phyloP scores from a whole-genome alignment of 2,888 invertebrate genomes.

The Smittia sp. region DNA sequence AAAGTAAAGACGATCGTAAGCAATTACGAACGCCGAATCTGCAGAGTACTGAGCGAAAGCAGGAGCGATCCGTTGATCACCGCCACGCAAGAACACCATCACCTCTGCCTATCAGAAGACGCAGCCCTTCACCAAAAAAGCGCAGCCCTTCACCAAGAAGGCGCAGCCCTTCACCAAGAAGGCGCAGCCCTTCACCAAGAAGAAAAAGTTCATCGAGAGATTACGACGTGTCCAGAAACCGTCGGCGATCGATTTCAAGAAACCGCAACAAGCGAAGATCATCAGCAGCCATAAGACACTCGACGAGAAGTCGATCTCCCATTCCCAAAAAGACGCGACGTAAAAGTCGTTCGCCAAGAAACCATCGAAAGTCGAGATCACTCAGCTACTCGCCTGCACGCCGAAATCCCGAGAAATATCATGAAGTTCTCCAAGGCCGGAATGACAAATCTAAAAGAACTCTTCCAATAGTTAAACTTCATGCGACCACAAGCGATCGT shows the following conservation, averaged over 20 bases:
- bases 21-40: constrained; percentile 42
- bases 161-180: constrained; percentile 45
- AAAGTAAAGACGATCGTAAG: neutral
- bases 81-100: constrained; percentile 40
- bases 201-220: constrained; percentile 46
- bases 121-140: constrained; percentile 43
- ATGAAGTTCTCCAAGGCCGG: constrained; percentile 57
- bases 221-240: constrained; percentile 45
- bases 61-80: neutral
- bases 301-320: constrained; percentile 43
- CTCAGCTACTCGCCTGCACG: constrained; percentile 69
- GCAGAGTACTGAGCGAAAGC: neutral
- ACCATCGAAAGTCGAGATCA: constrained; percentile 50
- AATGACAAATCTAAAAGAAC: constrained; percentile 42
- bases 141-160: constrained; percentile 45
- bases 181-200: constrained; percentile 43
- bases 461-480: constrained; percentile 59
- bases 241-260: constrained; percentile 41
- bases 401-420: constrained; percentile 66
- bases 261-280: constrained; percentile 40
- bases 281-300: no score
- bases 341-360: constrained; percentile 42
- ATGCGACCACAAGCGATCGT: constrained; percentile 61
- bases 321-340: constrained; percentile 40
- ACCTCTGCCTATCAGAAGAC: constrained; percentile 28